Conservation (phyloP, 2,888 invertebrate species). For the Drosophila kambysellisi region DNA sequence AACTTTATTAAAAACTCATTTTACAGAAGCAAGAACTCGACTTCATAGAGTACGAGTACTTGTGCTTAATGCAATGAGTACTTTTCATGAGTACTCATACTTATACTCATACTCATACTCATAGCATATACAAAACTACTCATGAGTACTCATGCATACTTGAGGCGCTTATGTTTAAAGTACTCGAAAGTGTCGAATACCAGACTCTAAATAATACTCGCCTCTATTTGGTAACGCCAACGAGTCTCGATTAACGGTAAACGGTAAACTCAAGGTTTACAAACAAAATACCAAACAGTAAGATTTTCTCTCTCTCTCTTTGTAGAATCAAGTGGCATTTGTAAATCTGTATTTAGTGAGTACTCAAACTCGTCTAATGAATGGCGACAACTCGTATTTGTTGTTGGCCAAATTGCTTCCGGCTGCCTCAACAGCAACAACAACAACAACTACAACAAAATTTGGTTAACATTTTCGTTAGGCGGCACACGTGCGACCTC, state of each 20-base stretch:
- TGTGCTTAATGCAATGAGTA: background rate
- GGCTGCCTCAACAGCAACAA: conserved; percentile 37
- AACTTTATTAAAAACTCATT: background rate
- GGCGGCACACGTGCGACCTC: conserved; percentile 64
- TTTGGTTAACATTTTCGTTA: conserved; percentile 29
- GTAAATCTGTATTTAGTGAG: conserved; percentile 36
- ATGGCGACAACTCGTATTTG: conserved; percentile 34
- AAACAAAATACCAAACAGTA: background rate
- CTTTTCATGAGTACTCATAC: background rate
- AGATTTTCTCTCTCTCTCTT: conserved; percentile 6
- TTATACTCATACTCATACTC: background rate
- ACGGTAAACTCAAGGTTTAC: conserved; percentile 8
- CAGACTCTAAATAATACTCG: background rate
- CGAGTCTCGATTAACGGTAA: background rate
- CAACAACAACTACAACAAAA: background rate
- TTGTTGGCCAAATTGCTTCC: conserved; percentile 60
- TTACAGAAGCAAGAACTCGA: background rate
- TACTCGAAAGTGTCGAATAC: background rate
- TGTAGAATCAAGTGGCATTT: background rate
- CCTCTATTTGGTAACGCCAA: conserved; percentile 10
- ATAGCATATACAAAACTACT: background rate
- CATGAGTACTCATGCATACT: background rate
- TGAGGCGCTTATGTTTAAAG: background rate
- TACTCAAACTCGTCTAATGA: conserved; percentile 47
- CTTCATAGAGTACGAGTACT: too few relatives aligned